Conservation (phyloP, 2,888 invertebrate genomes). For the Drosophila paramelanica region DNA sequence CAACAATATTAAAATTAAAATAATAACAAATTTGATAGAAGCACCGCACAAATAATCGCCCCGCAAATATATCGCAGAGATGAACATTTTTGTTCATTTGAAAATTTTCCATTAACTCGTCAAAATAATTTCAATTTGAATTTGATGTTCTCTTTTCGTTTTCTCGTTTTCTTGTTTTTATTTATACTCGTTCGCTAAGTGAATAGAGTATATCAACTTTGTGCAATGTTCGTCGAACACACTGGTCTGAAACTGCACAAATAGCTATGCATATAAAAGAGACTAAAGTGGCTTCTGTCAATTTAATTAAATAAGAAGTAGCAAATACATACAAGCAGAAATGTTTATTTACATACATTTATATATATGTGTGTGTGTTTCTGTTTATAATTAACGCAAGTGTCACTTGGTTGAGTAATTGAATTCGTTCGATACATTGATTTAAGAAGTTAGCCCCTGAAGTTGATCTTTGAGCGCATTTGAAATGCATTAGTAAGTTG, state of each 20-base stretch:
- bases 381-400: background rate
- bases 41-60: slow-evolving; percentile 47
- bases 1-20: slow-evolving; percentile 75
- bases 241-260: too few species aligned
- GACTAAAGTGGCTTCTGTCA: background rate
- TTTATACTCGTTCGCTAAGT: too few species aligned
- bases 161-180: background rate
- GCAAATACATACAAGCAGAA: too few species aligned
- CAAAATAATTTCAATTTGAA: slow-evolving; percentile 58
- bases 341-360: background rate
- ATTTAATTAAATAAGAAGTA: too few species aligned
- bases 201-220: too few species aligned
- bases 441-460: slow-evolving; percentile 24
- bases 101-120: slow-evolving; percentile 73
- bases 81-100: slow-evolving; percentile 28
- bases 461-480: slow-evolving; percentile 5
- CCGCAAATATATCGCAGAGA: background rate
- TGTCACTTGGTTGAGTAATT: slow-evolving; percentile 14
- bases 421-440: slow-evolving; percentile 20
- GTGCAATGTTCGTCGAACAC: too few species aligned
- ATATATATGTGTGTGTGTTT: background rate
- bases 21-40: slow-evolving; percentile 67
- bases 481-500: slow-evolving; percentile 21
- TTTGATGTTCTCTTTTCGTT: slow-evolving; percentile 20
- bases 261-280: background rate